phyloP scores from a whole-genome alignment of 1,140 invertebrate genomes.

The Pseudachorutes palmiensis region DNA sequence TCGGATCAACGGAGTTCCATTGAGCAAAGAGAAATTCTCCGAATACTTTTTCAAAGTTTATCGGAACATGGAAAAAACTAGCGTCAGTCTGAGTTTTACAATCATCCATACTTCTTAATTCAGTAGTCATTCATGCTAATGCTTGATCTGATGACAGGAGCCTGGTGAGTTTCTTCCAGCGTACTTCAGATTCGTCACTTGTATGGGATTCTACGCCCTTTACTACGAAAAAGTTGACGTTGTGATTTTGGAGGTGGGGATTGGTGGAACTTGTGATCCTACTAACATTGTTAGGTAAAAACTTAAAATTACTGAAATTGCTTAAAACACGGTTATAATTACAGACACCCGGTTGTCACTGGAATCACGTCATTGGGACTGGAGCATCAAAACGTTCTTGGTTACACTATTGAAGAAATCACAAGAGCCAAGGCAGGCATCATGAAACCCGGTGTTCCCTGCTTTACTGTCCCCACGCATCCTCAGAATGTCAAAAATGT shows the following conservation, averaged over 20 bases:
- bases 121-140: too few relatives aligned
- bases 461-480: constrained; percentile 47
- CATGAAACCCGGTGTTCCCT: constrained; percentile 56
- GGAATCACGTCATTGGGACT: constrained; percentile 84
- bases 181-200: constrained; percentile 90
- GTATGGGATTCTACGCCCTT: constrained; percentile 86
- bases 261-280: constrained; percentile 87
- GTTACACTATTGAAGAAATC: constrained; percentile 75
- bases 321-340: constrained; percentile 1
- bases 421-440: constrained; percentile 94
- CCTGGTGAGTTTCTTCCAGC: constrained; percentile 68
- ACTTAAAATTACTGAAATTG: not conserved
- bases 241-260: constrained; percentile 91
- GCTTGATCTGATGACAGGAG: constrained; percentile 47
- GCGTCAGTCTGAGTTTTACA: constrained; percentile 41
- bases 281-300: constrained; percentile 80
- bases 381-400: constrained; percentile 82
- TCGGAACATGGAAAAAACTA: constrained; percentile 49
- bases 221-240: constrained; percentile 80
- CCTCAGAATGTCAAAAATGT: constrained; percentile 58
- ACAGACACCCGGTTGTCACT: constrained; percentile 66
- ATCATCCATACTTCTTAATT: constrained; percentile 14
- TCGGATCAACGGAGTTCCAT: constrained; percentile 69
- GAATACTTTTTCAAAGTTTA: constrained; percentile 78
- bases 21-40: constrained; percentile 65